phyloP scores from a whole-genome alignment of 2,888 invertebrate genomes.

The Drosophila formosana region DNA sequence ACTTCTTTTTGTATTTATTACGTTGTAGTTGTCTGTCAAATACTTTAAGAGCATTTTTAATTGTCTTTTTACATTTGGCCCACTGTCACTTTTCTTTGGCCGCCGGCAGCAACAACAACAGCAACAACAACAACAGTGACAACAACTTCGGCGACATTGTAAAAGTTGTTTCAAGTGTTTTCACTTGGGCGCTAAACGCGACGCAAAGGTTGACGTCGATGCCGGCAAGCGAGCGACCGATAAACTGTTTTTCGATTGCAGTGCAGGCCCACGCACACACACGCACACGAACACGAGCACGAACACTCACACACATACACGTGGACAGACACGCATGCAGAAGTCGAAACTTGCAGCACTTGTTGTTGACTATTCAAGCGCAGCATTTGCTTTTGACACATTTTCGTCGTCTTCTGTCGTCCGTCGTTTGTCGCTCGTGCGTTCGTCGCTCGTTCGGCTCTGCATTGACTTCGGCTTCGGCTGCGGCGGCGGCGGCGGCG shows the following conservation, averaged over 20 bases:
- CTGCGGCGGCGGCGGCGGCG: constrained; percentile 21
- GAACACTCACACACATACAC: constrained; percentile 5
- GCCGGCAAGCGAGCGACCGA: constrained; percentile 17
- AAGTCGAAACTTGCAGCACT: constrained; percentile 39
- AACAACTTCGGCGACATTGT: constrained; percentile 40
- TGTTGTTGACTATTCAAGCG: constrained; percentile 50
- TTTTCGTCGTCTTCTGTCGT: constrained; percentile 45
- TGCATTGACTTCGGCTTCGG: constrained; percentile 3
- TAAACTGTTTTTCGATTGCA: constrained; percentile 35
- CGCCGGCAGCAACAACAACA: constrained; percentile 16
- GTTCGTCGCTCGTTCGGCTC: not conserved
- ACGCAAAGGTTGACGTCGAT: constrained; percentile 17
- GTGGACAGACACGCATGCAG: constrained; percentile 14
- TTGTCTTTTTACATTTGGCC: constrained; percentile 49
- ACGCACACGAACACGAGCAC: constrained; percentile 12
- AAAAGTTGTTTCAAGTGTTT: constrained; percentile 73
- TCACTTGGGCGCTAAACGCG: constrained; percentile 55
- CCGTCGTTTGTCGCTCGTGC: constrained; percentile 17
- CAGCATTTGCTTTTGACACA: constrained; percentile 77
- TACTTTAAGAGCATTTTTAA: constrained; percentile 48
- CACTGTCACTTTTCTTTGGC: constrained; percentile 72
- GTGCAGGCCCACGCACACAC: constrained; percentile 40
- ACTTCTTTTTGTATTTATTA: not conserved
- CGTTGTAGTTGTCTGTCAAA: constrained; percentile 45
- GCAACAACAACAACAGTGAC: not conserved